Evolutionary conservation across 2,797 vertebrate species (phyloP).

Genomic region (Schizothorax lantsangensis): DNA sequence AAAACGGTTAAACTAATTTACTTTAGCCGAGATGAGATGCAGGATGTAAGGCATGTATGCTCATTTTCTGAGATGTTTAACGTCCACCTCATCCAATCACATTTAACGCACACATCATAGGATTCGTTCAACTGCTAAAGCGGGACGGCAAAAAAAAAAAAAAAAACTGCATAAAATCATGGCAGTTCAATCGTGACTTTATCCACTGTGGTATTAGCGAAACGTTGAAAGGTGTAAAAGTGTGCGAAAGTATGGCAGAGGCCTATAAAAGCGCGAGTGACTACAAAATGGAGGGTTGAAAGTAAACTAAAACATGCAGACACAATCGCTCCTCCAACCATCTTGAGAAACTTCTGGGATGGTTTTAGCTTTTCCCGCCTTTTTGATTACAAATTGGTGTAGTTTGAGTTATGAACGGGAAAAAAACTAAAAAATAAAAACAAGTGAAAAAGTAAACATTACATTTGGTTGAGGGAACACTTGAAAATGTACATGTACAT

Average conservation of each 20-base stretch:
- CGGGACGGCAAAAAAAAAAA: not conserved
- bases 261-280: constrained; percentile 4
- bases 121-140: not conserved
- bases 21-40: not conserved
- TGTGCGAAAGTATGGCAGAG: not conserved
- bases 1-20: not conserved
- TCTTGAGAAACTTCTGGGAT: not conserved
- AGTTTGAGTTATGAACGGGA: constrained; percentile 42
- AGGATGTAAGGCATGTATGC: constrained; percentile 52
- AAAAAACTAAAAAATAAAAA: constrained; percentile 56
- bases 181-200: constrained; percentile 2
- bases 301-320: constrained; percentile 29
- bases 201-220: not conserved
- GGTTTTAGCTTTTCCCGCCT: not conserved
- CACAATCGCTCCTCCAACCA: not conserved
- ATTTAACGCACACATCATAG: not conserved
- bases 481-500: constrained; percentile 75
- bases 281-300: not conserved
- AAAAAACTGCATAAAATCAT: not conserved
- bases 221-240: not conserved
- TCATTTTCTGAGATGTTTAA: constrained; percentile 20
- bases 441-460: constrained; percentile 58
- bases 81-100: constrained; percentile 3
- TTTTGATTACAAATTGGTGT: constrained; percentile 23
- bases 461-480: constrained; percentile 80